Percentiles rank a stretch among this genome's conserved stretches.
phyloP scores from a whole-genome alignment of 1,140 invertebrate genomes.

The Steinernema feltiae region DNA sequence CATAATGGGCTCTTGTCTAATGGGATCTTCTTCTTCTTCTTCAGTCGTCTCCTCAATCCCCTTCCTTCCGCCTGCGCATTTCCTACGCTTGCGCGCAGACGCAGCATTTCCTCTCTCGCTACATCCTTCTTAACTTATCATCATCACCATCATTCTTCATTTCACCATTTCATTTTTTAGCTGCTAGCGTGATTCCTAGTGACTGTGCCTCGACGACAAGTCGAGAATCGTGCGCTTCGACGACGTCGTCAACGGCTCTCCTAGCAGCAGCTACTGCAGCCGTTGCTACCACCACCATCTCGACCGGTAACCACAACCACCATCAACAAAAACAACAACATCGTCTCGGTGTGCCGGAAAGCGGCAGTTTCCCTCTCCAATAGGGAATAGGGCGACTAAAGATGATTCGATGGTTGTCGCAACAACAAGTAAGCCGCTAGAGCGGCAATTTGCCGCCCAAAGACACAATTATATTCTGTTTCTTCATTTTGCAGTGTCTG shows the following conservation, averaged over 20 bases:
- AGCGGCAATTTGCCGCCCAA: slow-evolving; percentile 10
- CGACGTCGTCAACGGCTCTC: not conserved
- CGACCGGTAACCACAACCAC: no score
- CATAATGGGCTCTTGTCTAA: not conserved
- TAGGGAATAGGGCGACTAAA: not conserved
- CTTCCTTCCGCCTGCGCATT: no score
- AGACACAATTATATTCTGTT: not conserved
- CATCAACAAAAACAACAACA: no score
- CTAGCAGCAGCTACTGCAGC: not conserved
- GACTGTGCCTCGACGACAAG: not conserved
- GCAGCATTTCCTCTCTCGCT: no score
- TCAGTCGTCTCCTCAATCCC: not conserved
- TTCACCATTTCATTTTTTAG: not conserved
- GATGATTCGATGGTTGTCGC: not conserved
- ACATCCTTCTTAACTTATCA: not conserved
- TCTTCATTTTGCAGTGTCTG: not conserved
- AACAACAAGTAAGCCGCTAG: slow-evolving; percentile 7
- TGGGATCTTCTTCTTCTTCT: slow-evolving; percentile 12
- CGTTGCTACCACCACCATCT: no score
- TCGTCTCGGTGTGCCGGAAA: slow-evolving; percentile 4
- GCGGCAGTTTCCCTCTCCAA: not conserved
- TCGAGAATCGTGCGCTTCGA: not conserved
- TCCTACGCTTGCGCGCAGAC: no score
- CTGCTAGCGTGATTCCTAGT: not conserved
- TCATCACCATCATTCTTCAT: not conserved